A percentile compares a stretch with the other conserved stretches of the same genome.
These are phyloP conservation scores for Nyctalus aviator DNA, from an alignment of 2,797 vertebrate species.

Conservation along the genomic window DNA sequence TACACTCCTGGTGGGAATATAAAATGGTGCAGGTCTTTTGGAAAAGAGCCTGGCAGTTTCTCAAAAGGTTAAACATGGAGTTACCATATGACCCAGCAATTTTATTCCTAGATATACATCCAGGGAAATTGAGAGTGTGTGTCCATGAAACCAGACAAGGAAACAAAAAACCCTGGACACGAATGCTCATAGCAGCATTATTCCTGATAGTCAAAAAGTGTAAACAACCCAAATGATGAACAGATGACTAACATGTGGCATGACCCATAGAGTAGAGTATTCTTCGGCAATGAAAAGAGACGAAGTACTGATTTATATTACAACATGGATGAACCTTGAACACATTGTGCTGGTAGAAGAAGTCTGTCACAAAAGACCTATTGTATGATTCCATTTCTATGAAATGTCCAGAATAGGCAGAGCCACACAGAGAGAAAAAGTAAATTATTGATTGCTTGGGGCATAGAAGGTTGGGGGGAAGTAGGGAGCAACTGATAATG, in stretches of 20 bases:
- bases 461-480: background rate
- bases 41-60: background rate
- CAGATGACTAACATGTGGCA: background rate
- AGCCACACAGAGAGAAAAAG: background rate
- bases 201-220: background rate
- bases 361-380: background rate
- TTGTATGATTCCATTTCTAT: background rate
- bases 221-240: background rate
- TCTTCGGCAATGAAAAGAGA: background rate
- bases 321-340: background rate
- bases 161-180: background rate
- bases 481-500: background rate
- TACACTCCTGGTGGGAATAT: background rate
- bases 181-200: background rate
- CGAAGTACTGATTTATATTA: background rate
- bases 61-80: constrained; percentile 4
- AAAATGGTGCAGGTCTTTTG: background rate
- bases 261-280: background rate
- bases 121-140: background rate
- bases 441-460: background rate
- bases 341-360: background rate
- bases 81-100: background rate
- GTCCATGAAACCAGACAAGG: background rate
- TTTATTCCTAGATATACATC: background rate
- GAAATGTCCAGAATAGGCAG: background rate